Percentiles rank a stretch among this genome's conserved stretches.
Evolutionary conservation across 2,888 invertebrate species (phyloP).

Genomic region (Xestia xanthographa): DNA sequence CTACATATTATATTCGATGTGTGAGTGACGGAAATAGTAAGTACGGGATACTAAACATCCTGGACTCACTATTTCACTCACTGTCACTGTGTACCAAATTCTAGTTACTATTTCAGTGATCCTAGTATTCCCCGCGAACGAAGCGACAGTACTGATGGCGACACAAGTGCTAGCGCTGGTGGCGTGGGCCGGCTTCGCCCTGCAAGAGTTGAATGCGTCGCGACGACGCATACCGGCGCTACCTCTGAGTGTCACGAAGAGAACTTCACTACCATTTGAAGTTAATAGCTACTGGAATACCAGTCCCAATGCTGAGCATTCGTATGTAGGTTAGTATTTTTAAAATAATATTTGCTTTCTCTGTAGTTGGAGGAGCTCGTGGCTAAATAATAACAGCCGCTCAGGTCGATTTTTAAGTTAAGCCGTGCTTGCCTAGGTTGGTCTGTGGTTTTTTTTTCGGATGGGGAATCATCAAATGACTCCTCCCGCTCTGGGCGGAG

Average conservation of each 20-base stretch:
- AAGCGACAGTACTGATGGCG: constrained; percentile 79
- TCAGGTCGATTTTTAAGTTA: no score
- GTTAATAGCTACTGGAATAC: constrained; percentile 84
- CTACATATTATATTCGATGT: neutral
- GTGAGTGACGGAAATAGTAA: neutral
- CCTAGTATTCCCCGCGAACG: constrained; percentile 86
- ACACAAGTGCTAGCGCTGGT: constrained; percentile 81
- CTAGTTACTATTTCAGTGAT: constrained; percentile 77
- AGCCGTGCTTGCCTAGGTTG: no score
- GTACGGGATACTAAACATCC: neutral
- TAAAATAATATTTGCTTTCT: neutral
- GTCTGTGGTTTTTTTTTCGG: no score
- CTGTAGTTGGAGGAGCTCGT: neutral
- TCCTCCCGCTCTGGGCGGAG: no score
- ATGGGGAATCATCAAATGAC: no score
- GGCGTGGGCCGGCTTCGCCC: constrained; percentile 84
- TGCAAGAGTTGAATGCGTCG: constrained; percentile 81
- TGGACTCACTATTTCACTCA: no score
- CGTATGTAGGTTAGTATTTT: constrained; percentile 79
- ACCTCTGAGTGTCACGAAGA: constrained; percentile 78
- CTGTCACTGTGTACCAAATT: neutral
- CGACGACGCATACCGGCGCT: constrained; percentile 81
- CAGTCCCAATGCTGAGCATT: constrained; percentile 85
- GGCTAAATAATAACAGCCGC: no score
- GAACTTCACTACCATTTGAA: constrained; percentile 79